Evolutionary conservation across 2,797 vertebrate genomes (phyloP).

Genomic region (Merluccius polli): DNA sequence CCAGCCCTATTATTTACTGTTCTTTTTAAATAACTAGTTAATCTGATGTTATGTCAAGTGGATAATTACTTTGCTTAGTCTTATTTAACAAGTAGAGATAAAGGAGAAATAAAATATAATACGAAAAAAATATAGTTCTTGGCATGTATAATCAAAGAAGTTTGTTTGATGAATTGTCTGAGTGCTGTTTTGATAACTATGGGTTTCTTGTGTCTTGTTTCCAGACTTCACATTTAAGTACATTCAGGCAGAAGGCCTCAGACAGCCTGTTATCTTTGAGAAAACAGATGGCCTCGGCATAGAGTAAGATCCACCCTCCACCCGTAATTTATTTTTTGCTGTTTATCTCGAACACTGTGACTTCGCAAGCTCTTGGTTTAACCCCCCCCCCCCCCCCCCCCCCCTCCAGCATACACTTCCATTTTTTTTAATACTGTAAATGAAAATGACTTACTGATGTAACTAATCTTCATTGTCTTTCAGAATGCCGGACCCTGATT

Average conservation of each 20-base stretch:
- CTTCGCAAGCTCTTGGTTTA: background rate
- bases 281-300: slow-evolving; percentile 89
- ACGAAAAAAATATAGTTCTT: background rate
- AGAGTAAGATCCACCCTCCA: slow-evolving; percentile 75
- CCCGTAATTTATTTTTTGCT: background rate
- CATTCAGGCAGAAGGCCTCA: slow-evolving; percentile 91
- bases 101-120: background rate
- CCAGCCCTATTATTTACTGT: background rate
- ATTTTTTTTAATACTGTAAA: background rate
- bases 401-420: too few relatives aligned
- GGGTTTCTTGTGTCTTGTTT: slow-evolving; percentile 18
- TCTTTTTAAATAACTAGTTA: background rate
- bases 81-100: background rate
- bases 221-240: slow-evolving; percentile 96
- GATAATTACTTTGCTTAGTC: background rate
- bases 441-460: background rate
- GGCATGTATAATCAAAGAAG: background rate
- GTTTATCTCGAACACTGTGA: background rate
- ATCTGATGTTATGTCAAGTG: background rate
- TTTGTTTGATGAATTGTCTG: background rate
- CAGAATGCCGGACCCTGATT: slow-evolving; percentile 93
- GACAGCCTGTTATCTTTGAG: slow-evolving; percentile 91
- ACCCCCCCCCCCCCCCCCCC: background rate
- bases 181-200: background rate
- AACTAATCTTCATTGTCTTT: slow-evolving; percentile 9